Evolutionary conservation across 2,113 vertebrate genomes (phyloP), one percentile per base, ranked within the genome.

Genomic region (Ailuropoda melanoleuca): DNA sequence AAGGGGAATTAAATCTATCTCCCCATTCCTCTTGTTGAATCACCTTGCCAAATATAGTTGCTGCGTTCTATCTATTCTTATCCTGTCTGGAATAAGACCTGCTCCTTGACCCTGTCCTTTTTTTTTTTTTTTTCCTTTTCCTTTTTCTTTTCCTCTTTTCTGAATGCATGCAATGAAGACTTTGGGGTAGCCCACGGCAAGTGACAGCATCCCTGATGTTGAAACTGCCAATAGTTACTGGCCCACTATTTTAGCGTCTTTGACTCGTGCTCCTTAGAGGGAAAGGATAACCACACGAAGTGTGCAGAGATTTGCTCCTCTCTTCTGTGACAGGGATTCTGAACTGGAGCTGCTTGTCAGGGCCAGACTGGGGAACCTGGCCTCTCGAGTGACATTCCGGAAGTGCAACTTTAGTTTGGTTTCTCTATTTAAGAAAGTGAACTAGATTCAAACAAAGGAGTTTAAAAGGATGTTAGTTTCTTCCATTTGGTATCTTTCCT

Each of bases 21-120:
- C 90, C 75, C 4, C 48, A 96, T 88, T 94, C 55, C 72, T 96
- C 66, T 86, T 34, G 12, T 85, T 62, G 58, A 94, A 34, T 98
- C 13, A 39, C 90, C 96, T 97, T 97, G 97, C 81, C 97, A 92
- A 98, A 96, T 83, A 78, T 60, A 96, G 88, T 94, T 66, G 84
- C 97, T 90, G 29, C 9, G 4, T 81, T 66, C 34, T 75, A 2
- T 86, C 64, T 95, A 55, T 94, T 96, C 64, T 96, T 92, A 43
- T 43, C n/a, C 90, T 90, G 84, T 95, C 91, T 93, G 53, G 74
- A 43, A 43, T 50, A 74, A 91, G 82, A 87, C 60, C 39, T 66
- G 37, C 81, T 91, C 26, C 39, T 55, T 78, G 75, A 82, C 26
- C 37, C 24, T 80, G 66, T 87, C 91, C 10, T 78, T 82, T 74